A percentile compares a stretch with the other conserved stretches of the same genome.
These are phyloP conservation scores for Cyphomyrus plagiostoma DNA, from an alignment of 2,113 vertebrate genomes.

Conservation along the genomic window DNA sequence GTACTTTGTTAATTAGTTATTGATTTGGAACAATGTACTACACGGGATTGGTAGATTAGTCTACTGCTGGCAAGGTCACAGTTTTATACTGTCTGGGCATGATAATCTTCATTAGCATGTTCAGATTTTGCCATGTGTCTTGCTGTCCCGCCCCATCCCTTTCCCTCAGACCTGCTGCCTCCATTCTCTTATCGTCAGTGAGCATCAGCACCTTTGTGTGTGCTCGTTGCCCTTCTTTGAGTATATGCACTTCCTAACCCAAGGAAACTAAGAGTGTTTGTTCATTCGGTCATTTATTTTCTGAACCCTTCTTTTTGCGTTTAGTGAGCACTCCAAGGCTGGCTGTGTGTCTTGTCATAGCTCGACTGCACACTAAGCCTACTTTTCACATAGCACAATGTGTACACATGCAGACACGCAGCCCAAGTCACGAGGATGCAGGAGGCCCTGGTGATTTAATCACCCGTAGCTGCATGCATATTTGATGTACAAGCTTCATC, in stretches of 20 bases:
- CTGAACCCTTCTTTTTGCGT: neutral
- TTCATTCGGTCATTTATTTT: neutral
- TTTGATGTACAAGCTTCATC: constrained; percentile 12
- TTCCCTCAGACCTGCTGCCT: constrained; percentile 46
- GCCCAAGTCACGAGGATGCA: neutral
- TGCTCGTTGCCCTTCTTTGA: neutral
- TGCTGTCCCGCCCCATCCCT: constrained; percentile 24
- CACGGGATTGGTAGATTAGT: constrained; percentile 87
- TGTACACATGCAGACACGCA: neutral
- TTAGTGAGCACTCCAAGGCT: neutral
- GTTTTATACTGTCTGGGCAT: constrained; percentile 56
- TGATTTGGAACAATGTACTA: constrained; percentile 98
- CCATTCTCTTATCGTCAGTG: constrained; percentile 44
- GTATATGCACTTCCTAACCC: neutral
- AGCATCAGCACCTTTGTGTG: constrained; percentile 50
- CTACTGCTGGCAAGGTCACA: constrained; percentile 75
- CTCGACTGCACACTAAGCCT: neutral
- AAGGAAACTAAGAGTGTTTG: neutral
- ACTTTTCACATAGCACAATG: neutral
- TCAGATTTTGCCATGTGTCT: constrained; percentile 51
- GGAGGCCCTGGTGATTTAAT: constrained; percentile 5
- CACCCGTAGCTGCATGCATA: constrained; percentile 10
- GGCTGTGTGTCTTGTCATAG: neutral
- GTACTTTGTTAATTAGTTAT: constrained; percentile 99
- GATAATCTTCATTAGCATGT: constrained; percentile 49